phyloP scores from a whole-genome alignment of 2,113 vertebrate genomes.

The Pristiophorus japonicus region DNA sequence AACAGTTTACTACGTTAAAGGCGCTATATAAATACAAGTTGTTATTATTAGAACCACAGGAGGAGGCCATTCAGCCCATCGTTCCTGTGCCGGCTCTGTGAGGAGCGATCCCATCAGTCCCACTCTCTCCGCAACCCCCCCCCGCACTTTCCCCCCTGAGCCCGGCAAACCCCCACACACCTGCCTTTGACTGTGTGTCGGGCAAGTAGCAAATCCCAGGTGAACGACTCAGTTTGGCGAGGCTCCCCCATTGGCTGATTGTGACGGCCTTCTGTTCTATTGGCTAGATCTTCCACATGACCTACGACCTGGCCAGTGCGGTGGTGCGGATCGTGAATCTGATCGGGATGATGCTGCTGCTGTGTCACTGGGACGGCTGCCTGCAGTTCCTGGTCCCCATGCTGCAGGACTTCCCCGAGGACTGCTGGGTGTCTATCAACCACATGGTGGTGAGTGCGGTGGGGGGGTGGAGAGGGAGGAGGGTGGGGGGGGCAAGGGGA shows the following conservation, averaged over 20 bases:
- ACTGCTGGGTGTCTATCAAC: slow-evolving; percentile 96
- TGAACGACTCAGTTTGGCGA: not conserved
- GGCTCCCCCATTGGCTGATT: not conserved
- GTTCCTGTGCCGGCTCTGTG: not conserved
- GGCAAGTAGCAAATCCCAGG: not conserved
- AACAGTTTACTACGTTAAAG: too few relatives aligned
- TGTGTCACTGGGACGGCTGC: slow-evolving; percentile 96
- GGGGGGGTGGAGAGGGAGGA: not conserved
- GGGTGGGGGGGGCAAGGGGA: not conserved
- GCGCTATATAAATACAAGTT: too few relatives aligned
- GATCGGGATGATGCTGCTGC: slow-evolving; percentile 94
- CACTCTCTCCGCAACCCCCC: not conserved
- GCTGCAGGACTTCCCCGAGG: slow-evolving; percentile 89
- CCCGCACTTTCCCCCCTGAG: too few relatives aligned
- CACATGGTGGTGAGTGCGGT: slow-evolving; percentile 82
- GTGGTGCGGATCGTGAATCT: slow-evolving; percentile 94
- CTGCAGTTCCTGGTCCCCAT: slow-evolving; percentile 98
- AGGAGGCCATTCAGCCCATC: too few relatives aligned
- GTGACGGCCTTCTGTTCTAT: not conserved
- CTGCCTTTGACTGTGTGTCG: too few relatives aligned
- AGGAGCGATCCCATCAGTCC: not conserved
- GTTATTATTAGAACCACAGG: too few relatives aligned
- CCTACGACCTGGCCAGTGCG: slow-evolving; percentile 92
- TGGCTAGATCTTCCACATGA: slow-evolving; percentile 95
- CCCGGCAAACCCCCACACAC: too few relatives aligned